Evolutionary conservation across 2,113 vertebrate species (phyloP).

Genomic region (Callocephalon fimbriatum): DNA sequence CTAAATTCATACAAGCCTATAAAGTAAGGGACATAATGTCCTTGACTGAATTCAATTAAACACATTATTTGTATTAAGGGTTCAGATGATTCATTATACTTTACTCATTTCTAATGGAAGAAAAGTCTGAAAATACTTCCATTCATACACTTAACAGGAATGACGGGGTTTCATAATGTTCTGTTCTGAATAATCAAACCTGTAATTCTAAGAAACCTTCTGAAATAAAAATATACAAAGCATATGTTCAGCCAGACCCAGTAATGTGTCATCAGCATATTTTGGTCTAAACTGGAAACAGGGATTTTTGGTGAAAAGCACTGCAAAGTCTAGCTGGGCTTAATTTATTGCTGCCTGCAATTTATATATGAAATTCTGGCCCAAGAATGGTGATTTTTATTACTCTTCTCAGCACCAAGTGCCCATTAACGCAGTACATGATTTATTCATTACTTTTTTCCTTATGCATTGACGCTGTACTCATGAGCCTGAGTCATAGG

Average conservation of each 20-base stretch:
- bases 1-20: background rate
- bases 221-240: slow-evolving; percentile 47
- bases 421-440: background rate
- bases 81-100: slow-evolving; percentile 16
- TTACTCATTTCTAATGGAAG: slow-evolving; percentile 20
- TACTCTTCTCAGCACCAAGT: background rate
- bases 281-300: slow-evolving; percentile 44
- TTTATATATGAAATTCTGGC: slow-evolving; percentile 30
- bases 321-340: background rate
- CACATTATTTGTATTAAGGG: slow-evolving; percentile 7
- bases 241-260: slow-evolving; percentile 12
- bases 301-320: slow-evolving; percentile 12
- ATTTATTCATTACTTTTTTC: slow-evolving; percentile 3
- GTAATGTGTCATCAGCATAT: slow-evolving; percentile 43
- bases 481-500: slow-evolving; percentile 4
- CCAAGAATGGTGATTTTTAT: background rate
- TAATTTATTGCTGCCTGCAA: slow-evolving; percentile 35
- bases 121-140: slow-evolving; percentile 31
- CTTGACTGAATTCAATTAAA: slow-evolving; percentile 33
- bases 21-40: slow-evolving; percentile 5
- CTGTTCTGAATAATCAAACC: slow-evolving; percentile 40
- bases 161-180: slow-evolving; percentile 29
- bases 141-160: slow-evolving; percentile 5
- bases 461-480: background rate
- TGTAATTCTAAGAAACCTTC: slow-evolving; percentile 47